Evolutionary conservation across 2,113 vertebrate species (phyloP).

Genomic region (Sphyrna mokarran): DNA sequence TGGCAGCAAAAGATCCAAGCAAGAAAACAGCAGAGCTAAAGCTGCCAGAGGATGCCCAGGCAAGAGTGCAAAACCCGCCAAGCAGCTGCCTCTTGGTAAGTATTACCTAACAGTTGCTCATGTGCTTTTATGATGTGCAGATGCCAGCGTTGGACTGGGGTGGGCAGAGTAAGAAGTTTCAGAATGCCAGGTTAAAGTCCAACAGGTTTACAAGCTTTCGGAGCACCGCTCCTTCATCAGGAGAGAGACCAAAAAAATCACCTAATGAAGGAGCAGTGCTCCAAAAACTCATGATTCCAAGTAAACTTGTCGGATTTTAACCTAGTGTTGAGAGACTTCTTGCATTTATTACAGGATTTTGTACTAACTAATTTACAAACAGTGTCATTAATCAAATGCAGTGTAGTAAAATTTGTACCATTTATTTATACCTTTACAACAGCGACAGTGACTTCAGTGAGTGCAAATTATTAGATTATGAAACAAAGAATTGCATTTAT

Average conservation of each 20-base stretch:
- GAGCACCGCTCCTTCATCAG: no score
- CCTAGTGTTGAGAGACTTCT: no score
- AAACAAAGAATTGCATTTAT: not conserved
- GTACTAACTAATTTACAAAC: not conserved
- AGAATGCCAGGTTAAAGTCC: no score
- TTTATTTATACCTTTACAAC: not conserved
- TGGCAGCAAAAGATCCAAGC: not conserved
- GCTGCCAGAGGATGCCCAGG: not conserved
- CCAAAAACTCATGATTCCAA: no score
- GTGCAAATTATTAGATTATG: not conserved
- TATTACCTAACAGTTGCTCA: not conserved
- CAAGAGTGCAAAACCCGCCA: not conserved
- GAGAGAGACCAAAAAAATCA: no score
- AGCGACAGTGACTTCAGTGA: not conserved
- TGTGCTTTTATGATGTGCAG: not conserved
- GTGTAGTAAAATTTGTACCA: not conserved
- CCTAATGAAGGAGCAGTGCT: no score
- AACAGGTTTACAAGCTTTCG: no score
- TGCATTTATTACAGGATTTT: not conserved
- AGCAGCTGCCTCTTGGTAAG: not conserved
- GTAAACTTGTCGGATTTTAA: no score
- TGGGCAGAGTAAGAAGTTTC: no score
- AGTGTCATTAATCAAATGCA: not conserved
- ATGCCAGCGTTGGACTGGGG: no score
- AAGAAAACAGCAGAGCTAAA: slow-evolving; percentile 52